Evolutionary conservation across 2,113 vertebrate genomes (phyloP).

Genomic region (Mormyrus iriodes): DNA sequence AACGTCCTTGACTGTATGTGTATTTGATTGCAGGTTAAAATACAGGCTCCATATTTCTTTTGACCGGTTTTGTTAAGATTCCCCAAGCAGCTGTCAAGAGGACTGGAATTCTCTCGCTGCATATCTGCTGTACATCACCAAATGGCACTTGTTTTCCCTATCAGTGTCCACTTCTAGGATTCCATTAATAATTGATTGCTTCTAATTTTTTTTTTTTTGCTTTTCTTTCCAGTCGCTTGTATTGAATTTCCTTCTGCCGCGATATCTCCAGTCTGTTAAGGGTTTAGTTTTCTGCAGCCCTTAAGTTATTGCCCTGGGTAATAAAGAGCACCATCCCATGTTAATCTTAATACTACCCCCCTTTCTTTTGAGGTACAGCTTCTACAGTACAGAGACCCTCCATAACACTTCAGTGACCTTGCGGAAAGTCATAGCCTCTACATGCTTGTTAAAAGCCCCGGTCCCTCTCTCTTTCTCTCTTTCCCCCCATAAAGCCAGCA

Average conservation of each 20-base stretch:
- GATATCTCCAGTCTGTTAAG: not conserved
- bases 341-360: not conserved
- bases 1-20: not conserved
- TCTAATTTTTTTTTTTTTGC: not conserved
- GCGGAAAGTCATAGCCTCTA: conserved; percentile 20
- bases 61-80: not conserved
- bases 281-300: not conserved
- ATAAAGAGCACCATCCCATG: not conserved
- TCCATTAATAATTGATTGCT: not conserved
- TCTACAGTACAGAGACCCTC: conserved; percentile 38
- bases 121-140: not conserved
- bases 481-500: not conserved
- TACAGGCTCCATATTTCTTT: not conserved
- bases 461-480: not conserved
- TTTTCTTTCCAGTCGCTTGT: no score
- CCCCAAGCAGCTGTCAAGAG: not conserved
- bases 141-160: not conserved
- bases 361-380: conserved; percentile 29
- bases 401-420: conserved; percentile 44
- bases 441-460: conserved; percentile 39
- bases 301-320: not conserved
- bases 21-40: conserved; percentile 3
- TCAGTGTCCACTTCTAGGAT: not conserved
- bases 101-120: not conserved
- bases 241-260: not conserved